Evolutionary conservation across 2,113 vertebrate species (phyloP).

Genomic region (Nothocercus nigrocapillus): DNA sequence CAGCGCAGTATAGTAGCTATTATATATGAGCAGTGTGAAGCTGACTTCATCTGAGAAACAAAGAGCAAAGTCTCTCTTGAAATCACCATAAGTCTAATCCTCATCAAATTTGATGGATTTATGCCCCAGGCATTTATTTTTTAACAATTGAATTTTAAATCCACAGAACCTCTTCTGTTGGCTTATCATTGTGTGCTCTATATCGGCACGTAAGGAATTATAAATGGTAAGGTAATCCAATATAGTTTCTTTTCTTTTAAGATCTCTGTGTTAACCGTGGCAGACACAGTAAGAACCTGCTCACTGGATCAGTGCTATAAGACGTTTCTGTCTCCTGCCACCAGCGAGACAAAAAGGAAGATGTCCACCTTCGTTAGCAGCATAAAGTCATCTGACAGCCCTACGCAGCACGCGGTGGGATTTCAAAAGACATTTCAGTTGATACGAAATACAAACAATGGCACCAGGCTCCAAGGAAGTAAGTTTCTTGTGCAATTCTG

Average conservation of each 20-base stretch:
- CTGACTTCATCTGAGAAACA: slow-evolving; percentile 9
- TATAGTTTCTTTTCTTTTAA: slow-evolving; percentile 52
- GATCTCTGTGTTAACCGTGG: slow-evolving; percentile 93
- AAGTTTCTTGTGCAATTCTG: slow-evolving; percentile 58
- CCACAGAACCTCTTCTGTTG: background rate
- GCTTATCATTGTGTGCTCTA: background rate
- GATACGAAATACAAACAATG: slow-evolving; percentile 90
- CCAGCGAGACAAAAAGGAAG: slow-evolving; percentile 96
- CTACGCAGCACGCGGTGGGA: slow-evolving; percentile 91
- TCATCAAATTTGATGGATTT: background rate
- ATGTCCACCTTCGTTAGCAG: slow-evolving; percentile 94
- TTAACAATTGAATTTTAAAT: slow-evolving; percentile 11
- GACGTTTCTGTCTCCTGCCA: slow-evolving; percentile 94
- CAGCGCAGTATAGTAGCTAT: background rate
- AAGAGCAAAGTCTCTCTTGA: background rate
- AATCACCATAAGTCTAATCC: background rate
- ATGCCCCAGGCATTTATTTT: slow-evolving; percentile 6
- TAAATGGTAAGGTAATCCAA: slow-evolving; percentile 15
- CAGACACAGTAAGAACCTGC: slow-evolving; percentile 91
- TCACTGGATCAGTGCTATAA: slow-evolving; percentile 97
- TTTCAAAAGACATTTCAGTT: slow-evolving; percentile 98
- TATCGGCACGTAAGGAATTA: background rate
- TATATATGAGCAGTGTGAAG: background rate
- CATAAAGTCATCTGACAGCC: slow-evolving; percentile 88
- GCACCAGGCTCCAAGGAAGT: slow-evolving; percentile 87